These are phyloP conservation scores for Drosophila melanica DNA, from an alignment of 1,140 invertebrate species.

Conservation along the genomic window DNA sequence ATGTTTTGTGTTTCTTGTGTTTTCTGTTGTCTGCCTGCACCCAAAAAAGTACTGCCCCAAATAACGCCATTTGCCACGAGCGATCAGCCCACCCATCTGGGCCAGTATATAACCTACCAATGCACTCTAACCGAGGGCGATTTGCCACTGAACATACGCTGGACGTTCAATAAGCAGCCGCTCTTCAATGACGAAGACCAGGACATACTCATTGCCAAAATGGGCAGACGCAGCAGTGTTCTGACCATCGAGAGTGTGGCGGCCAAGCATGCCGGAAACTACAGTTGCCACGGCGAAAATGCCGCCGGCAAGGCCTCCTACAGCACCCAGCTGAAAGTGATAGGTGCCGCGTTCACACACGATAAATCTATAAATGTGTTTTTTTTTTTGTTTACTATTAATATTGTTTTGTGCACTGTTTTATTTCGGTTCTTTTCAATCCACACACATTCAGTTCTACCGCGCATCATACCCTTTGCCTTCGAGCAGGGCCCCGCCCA, in stretches of 20 bases:
- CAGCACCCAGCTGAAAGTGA: conserved; percentile 85
- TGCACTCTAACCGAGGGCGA: conserved; percentile 91
- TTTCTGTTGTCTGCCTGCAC: conserved; percentile 15
- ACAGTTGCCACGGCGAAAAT: conserved; percentile 90
- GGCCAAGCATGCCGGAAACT: conserved; percentile 88
- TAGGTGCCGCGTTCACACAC: conserved; percentile 59
- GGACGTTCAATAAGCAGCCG: conserved; percentile 89
- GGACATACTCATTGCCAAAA: conserved; percentile 84
- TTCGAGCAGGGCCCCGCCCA: conserved; percentile 82
- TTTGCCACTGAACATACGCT: conserved; percentile 90
- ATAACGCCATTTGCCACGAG: conserved; percentile 88
- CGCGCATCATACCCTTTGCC: conserved; percentile 89
- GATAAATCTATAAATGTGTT: conserved; percentile 3
- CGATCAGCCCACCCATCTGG: conserved; percentile 86
- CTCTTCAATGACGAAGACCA: conserved; percentile 82
- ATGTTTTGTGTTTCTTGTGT: conserved; percentile 18
- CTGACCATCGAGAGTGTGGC: conserved; percentile 90
- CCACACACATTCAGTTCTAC: conserved; percentile 86
- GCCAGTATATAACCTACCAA: conserved; percentile 86
- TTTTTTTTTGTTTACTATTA: conserved; percentile 6
- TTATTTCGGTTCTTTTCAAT: conserved; percentile 50
- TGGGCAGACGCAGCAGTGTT: conserved; percentile 86
- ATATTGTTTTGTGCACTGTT: conserved; percentile 39
- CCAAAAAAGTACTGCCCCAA: conserved; percentile 86
- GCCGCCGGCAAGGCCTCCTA: conserved; percentile 87